These are phyloP conservation scores for Gymnocephalus cernua DNA, from an alignment of 2,113 vertebrate species.

Conservation along the genomic window DNA sequence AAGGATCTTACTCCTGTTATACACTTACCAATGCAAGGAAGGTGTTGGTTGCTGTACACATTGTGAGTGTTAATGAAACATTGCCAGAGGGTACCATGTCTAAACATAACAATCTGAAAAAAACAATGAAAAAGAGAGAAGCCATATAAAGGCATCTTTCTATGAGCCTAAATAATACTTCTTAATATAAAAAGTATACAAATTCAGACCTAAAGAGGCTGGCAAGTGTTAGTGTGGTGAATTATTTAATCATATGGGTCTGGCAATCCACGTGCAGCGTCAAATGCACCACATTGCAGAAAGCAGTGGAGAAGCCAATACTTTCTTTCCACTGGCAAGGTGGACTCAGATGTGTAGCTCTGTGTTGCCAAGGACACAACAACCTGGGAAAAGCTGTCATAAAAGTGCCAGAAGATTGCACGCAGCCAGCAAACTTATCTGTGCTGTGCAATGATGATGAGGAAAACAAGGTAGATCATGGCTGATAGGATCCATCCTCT, in stretches of 20 bases:
- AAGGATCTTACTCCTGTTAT: slow-evolving; percentile 5
- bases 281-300: slow-evolving; percentile 11
- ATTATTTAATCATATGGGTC: not conserved
- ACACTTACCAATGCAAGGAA: not conserved
- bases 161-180: not conserved
- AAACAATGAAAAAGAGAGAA: not conserved
- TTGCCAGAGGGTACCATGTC: not conserved
- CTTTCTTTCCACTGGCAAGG: slow-evolving; percentile 21
- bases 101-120: not conserved
- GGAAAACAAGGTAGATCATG: slow-evolving; percentile 39
- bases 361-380: slow-evolving; percentile 54
- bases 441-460: slow-evolving; percentile 41
- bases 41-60: not conserved
- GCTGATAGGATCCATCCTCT: slow-evolving; percentile 43
- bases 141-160: not conserved
- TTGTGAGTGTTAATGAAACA: not conserved
- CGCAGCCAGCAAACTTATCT: slow-evolving; percentile 31
- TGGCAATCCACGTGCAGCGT: not conserved
- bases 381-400: slow-evolving; percentile 49
- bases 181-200: not conserved
- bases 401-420: slow-evolving; percentile 43
- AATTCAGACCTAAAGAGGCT: not conserved
- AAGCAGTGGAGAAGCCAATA: not conserved
- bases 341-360: slow-evolving; percentile 42
- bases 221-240: not conserved